Conservation (phyloP, 2,113 vertebrate species). For the Leptobrachium leishanense region DNA sequence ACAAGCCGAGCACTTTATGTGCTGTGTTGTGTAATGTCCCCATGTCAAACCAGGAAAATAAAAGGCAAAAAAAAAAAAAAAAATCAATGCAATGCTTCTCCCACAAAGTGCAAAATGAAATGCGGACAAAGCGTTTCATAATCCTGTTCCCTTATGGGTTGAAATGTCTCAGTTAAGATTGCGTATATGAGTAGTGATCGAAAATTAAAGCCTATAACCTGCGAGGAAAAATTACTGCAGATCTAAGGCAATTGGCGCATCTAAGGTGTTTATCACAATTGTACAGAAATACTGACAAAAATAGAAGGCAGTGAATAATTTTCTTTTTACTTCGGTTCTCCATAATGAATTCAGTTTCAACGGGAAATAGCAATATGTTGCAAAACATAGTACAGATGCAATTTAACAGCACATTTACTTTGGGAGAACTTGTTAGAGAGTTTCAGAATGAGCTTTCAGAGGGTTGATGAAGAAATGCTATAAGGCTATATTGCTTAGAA, state of each 20-base stretch:
- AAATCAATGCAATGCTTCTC: conserved; percentile 47
- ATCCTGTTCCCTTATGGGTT: conserved; percentile 48
- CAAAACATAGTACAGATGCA: background rate
- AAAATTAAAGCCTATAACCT: conserved; percentile 47
- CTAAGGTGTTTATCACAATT: conserved; percentile 26
- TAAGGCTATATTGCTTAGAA: no score
- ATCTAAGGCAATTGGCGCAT: conserved; percentile 23
- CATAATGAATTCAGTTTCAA: background rate
- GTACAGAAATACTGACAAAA: background rate
- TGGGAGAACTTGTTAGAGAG: background rate
- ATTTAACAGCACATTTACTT: background rate
- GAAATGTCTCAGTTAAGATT: conserved; percentile 48
- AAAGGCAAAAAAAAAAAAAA: conserved; percentile 29
- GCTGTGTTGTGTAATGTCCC: conserved; percentile 42
- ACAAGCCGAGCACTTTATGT: conserved; percentile 39
- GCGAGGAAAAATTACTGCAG: conserved; percentile 38
- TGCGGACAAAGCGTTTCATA: conserved; percentile 49
- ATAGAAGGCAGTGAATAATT: background rate
- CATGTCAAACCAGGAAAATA: conserved; percentile 44
- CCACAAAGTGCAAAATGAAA: conserved; percentile 51
- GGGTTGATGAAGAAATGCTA: background rate
- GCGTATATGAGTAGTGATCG: conserved; percentile 46
- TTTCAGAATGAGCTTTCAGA: background rate
- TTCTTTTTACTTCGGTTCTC: background rate
- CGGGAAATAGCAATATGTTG: background rate